Evolutionary conservation across 2,888 invertebrate species (phyloP).

Genomic region (Phymatocera aterrima): DNA sequence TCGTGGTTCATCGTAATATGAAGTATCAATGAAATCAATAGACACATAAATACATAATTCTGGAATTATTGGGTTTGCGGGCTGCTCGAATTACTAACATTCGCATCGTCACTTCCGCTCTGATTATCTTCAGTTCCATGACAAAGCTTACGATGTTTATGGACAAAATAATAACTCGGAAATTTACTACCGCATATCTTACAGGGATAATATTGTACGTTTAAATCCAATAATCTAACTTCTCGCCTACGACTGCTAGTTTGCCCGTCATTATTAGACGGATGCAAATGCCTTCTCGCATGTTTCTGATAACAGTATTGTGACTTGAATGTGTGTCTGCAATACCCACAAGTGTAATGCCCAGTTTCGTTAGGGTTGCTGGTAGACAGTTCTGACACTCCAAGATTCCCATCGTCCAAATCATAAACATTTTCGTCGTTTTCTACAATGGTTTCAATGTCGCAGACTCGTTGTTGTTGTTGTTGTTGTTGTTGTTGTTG

Average conservation of each 20-base stretch:
- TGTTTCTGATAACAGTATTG: slow-evolving; percentile 92
- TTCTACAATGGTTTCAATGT: slow-evolving; percentile 58
- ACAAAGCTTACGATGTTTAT: slow-evolving; percentile 92
- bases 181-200: slow-evolving; percentile 95
- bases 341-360: slow-evolving; percentile 84
- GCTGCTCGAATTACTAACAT: slow-evolving; percentile 47
- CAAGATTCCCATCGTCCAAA: slow-evolving; percentile 59
- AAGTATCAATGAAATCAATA: too few species aligned
- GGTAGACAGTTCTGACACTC: slow-evolving; percentile 58
- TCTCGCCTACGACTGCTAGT: slow-evolving; percentile 75
- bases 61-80: slow-evolving; percentile 11
- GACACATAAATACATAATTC: background rate
- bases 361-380: slow-evolving; percentile 52
- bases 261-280: slow-evolving; percentile 62
- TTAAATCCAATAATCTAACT: slow-evolving; percentile 83
- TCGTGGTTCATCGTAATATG: too few species aligned
- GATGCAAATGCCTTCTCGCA: slow-evolving; percentile 76
- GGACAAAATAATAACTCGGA: slow-evolving; percentile 95
- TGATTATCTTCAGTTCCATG: slow-evolving; percentile 79
- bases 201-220: slow-evolving; percentile 94
- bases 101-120: slow-evolving; percentile 64
- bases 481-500: too few species aligned
- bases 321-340: slow-evolving; percentile 88
- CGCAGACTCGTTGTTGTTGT: slow-evolving; percentile 54
- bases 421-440: slow-evolving; percentile 53